Evolutionary conservation across 2,797 vertebrate species (phyloP).

Genomic region (Pampus argenteus): DNA sequence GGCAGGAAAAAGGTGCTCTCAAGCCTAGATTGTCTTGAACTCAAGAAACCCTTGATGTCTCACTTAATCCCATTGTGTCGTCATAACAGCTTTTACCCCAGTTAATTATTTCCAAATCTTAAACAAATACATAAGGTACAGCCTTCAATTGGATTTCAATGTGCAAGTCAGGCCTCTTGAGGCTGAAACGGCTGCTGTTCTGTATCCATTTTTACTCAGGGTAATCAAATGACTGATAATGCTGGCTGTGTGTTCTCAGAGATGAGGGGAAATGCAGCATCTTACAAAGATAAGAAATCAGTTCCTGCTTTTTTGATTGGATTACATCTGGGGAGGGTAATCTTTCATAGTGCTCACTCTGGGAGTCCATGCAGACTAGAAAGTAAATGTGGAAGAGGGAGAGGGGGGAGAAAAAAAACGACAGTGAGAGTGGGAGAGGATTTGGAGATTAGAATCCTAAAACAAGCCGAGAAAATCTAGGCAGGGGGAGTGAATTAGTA

Average conservation of each 20-base stretch:
- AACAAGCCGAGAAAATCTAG: slow-evolving; percentile 59
- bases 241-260: slow-evolving; percentile 78
- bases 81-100: slow-evolving; percentile 85
- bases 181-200: slow-evolving; percentile 79
- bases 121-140: slow-evolving; percentile 86
- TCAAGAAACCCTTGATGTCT: slow-evolving; percentile 69
- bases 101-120: slow-evolving; percentile 88
- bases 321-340: slow-evolving; percentile 84
- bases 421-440: slow-evolving; percentile 49
- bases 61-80: slow-evolving; percentile 78
- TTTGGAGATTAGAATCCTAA: slow-evolving; percentile 67
- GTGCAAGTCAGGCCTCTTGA: slow-evolving; percentile 83
- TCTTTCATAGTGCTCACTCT: slow-evolving; percentile 81
- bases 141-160: slow-evolving; percentile 86
- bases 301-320: slow-evolving; percentile 86
- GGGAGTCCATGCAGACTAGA: slow-evolving; percentile 70
- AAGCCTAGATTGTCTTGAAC: slow-evolving; percentile 65
- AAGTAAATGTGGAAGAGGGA: slow-evolving; percentile 73
- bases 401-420: slow-evolving; percentile 1
- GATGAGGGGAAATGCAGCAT: slow-evolving; percentile 84
- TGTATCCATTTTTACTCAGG: slow-evolving; percentile 82
- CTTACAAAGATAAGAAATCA: slow-evolving; percentile 88
- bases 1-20: slow-evolving; percentile 69
- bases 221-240: slow-evolving; percentile 89
- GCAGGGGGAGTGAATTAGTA: slow-evolving; percentile 61